A percentile compares a stretch with the other conserved stretches of the same genome.
phyloP scores from a whole-genome alignment of 2,113 vertebrate species.

The Tetrao urogallus region DNA sequence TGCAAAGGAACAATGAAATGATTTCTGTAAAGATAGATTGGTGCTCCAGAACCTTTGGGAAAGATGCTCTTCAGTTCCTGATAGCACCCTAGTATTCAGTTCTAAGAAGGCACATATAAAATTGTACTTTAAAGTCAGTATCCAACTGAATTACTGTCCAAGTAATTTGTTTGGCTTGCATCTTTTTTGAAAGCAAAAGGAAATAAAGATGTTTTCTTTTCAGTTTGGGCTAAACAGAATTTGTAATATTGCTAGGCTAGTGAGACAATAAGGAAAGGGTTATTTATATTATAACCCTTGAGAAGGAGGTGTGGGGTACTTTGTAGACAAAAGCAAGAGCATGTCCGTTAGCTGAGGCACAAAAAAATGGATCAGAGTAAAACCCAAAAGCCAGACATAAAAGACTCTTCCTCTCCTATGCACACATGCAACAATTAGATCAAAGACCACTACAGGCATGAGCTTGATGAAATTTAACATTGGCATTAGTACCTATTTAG shows the following conservation, averaged over 20 bases:
- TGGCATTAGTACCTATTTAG: slow-evolving; percentile 12
- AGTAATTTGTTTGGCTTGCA: background rate
- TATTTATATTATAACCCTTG: no score
- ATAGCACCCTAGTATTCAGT: slow-evolving; percentile 6
- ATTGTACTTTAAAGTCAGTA: background rate
- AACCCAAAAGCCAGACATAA: background rate
- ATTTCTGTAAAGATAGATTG: background rate
- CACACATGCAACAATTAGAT: background rate
- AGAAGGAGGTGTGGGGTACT: background rate
- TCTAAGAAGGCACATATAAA: background rate
- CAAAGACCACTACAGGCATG: background rate
- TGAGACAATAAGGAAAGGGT: background rate
- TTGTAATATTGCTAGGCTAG: background rate
- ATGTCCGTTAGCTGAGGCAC: background rate
- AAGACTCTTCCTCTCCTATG: background rate
- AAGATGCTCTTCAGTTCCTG: background rate
- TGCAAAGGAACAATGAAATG: slow-evolving; percentile 5
- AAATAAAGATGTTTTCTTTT: background rate
- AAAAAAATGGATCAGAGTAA: background rate
- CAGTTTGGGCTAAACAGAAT: background rate
- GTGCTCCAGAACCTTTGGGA: background rate
- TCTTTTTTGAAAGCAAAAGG: background rate
- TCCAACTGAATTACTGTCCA: background rate
- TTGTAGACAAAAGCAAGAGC: background rate
- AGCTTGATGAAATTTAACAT: background rate